These are phyloP conservation scores for Ctenopoma kingsleyae DNA, from an alignment of 2,797 vertebrate genomes.

Conservation along the genomic window DNA sequence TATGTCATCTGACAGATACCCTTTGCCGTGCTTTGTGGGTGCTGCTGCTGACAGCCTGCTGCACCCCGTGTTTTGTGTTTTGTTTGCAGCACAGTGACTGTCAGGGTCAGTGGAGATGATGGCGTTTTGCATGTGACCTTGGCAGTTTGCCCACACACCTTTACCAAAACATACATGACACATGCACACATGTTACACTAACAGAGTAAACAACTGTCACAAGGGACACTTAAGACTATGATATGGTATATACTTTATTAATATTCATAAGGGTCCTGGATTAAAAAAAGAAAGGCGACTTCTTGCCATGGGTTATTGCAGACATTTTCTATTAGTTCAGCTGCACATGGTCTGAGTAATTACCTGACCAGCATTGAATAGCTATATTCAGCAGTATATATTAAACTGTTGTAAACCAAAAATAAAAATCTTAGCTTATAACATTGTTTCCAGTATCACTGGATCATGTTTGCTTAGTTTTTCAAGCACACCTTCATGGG, in stretches of 20 bases:
- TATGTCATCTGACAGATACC: conserved; percentile 14
- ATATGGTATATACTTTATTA: conserved; percentile 20
- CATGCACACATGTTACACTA: conserved; percentile 1
- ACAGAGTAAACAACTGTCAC: conserved; percentile 11
- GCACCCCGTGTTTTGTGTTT: accelerated
- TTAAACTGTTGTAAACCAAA: no score
- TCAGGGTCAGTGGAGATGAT: not conserved
- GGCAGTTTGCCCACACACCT: not conserved
- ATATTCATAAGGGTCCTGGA: conserved; percentile 33
- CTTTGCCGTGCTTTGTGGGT: not conserved
- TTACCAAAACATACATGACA: not conserved
- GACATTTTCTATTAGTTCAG: conserved; percentile 1
- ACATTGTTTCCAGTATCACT: no score
- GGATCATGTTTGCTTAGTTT: no score
- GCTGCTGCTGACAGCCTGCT: conserved; percentile 12
- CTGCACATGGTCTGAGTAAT: not conserved
- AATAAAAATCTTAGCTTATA: no score
- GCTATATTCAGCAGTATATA: no score
- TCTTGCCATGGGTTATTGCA: conserved; percentile 12
- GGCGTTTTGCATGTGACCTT: conserved; percentile 37
- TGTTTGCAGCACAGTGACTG: not conserved
- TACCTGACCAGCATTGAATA: conserved; percentile 9
- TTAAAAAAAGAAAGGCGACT: not conserved
- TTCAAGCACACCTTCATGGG: no score
- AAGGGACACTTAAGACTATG: not conserved